A percentile compares a stretch with the other conserved stretches of the same genome.
Evolutionary conservation across 2,797 vertebrate species (phyloP).

Genomic region (Artibeus jamaicensis): DNA sequence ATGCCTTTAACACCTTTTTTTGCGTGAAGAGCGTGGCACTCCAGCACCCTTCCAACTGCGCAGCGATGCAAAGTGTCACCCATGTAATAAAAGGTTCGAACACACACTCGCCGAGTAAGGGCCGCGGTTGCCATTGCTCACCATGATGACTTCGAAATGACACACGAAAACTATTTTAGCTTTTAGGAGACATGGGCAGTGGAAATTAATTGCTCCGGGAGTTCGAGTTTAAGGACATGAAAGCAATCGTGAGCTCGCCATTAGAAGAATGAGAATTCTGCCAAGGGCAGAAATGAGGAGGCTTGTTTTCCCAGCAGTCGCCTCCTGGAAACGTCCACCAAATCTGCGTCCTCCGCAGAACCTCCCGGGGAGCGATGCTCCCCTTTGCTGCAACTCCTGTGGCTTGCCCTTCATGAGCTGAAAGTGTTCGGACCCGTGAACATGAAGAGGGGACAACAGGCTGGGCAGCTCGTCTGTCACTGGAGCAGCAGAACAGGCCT

Average conservation of each 20-base stretch:
- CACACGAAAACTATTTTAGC: background rate
- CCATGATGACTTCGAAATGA: background rate
- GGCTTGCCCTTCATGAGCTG: background rate
- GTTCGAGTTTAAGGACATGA: background rate
- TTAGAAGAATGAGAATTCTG: background rate
- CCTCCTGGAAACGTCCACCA: background rate
- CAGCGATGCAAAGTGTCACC: background rate
- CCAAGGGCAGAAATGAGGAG: background rate
- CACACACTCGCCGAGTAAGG: background rate
- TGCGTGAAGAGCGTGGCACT: background rate
- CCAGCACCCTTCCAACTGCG: background rate
- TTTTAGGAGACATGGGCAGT: background rate
- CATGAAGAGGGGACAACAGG: background rate
- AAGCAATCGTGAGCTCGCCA: background rate
- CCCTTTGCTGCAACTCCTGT: background rate
- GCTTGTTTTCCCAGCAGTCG: background rate
- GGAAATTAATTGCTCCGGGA: background rate
- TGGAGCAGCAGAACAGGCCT: accelerated
- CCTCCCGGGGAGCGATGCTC: background rate
- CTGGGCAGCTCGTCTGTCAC: accelerated
- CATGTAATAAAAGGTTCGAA: background rate
- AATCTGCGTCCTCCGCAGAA: background rate
- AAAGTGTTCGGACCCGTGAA: background rate
- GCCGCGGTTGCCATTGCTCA: background rate
- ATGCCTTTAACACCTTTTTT: background rate